Evolutionary conservation across 2,888 invertebrate genomes (phyloP), one percentile per base, ranked within the genome.

Genomic region (Mimachlamys varia): DNA sequence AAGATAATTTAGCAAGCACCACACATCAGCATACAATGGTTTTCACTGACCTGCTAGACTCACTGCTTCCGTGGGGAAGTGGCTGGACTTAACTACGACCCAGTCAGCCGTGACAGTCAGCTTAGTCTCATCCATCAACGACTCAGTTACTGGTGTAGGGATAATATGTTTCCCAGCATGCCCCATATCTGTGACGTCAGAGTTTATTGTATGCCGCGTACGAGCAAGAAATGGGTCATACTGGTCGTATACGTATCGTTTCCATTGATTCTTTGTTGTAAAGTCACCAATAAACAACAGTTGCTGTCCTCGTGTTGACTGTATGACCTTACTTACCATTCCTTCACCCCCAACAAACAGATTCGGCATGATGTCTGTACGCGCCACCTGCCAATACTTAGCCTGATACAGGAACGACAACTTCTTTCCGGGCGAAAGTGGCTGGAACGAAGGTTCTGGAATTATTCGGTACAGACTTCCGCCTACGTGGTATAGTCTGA

Each of bases 401-500:
- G 89, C 90, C 5, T 91, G 49, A 76, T 92, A 91, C 76, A 33
- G 12, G 17, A 76, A 22, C 13, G 76, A 27, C 55, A 93, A 93
- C 2, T 53, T 55, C 4, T n/a, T 33, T 0, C 92, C 92, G 2
- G 94, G 92, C 0, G 87, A 17, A 0, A 95, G 62, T 0, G 91
- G 91, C 12, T 50, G 13, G 13, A 89, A 55, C 4, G n/a, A 88
- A 12, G 53, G 7, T 5, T 91, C 91, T 0, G 95, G 95, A 44
- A 90, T 90, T 22, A 95, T 44, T 89, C 93, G 93, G 62, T 92
- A 95, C 15, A 94, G 91, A 27, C 92, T 92, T 12, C 95, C 95
- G 33, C 94, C 93, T 13, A 94, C 91, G 62, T 94, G 94, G n/a
- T 90, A 93, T 5, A 95, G 38, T 10, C 89, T 91, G 44, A 95